Percentiles rank a stretch among this genome's conserved stretches.
These are phyloP conservation scores for Pseudorectes ferrugineus DNA, from an alignment of 2,113 vertebrate species.

Conservation along the genomic window DNA sequence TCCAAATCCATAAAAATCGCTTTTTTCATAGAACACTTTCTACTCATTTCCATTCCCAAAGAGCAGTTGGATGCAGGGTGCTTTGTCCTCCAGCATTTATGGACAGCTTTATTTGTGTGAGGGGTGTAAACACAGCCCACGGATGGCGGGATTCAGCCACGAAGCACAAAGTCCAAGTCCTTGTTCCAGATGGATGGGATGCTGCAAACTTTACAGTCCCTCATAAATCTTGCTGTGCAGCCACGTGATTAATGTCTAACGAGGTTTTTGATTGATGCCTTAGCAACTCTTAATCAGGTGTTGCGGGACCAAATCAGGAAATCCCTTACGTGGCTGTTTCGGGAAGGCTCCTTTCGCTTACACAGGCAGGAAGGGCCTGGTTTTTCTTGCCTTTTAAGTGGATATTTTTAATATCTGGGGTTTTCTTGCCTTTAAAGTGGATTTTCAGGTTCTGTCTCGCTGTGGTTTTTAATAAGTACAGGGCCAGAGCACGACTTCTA, in stretches of 20 bases:
- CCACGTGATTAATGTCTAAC: constrained; percentile 15
- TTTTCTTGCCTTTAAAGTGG: background rate
- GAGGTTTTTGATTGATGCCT: constrained; percentile 18
- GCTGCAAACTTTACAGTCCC: background rate
- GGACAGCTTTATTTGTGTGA: background rate
- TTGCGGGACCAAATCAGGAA: background rate
- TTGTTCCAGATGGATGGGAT: constrained; percentile 17
- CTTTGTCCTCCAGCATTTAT: background rate
- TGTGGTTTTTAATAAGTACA: background rate
- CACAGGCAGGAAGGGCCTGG: background rate
- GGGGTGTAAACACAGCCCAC: background rate
- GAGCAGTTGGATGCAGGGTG: background rate
- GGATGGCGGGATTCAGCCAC: background rate
- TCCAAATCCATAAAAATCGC: background rate
- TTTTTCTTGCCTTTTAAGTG: background rate
- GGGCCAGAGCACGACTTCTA: background rate
- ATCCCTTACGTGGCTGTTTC: background rate
- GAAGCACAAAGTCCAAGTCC: background rate
- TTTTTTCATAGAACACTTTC: background rate
- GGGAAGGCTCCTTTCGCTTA: background rate
- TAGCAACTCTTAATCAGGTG: constrained; percentile 10
- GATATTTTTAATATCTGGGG: background rate
- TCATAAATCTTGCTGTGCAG: constrained; percentile 17
- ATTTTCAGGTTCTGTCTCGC: background rate
- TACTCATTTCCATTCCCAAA: background rate